Base-by-base conservation (phyloP, 1,140 invertebrate species). In the Cotesia vestalis region DNA sequence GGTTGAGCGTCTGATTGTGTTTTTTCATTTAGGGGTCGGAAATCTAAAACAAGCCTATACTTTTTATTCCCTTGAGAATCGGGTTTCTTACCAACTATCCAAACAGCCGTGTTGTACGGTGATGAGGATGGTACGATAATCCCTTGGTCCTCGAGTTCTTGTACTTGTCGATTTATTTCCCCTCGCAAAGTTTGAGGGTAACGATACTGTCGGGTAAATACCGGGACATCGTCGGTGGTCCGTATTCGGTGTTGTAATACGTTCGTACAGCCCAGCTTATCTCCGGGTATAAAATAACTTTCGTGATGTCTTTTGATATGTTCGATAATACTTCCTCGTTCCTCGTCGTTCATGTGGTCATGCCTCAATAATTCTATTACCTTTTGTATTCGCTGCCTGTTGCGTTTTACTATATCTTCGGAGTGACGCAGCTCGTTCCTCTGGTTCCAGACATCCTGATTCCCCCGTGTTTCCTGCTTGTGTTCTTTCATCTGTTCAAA, bases 231-330 rank as follows among this genome's bases (percentile, higher is more conserved):
- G 6, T 51, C 14, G 12, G 63, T 52, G 20, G 63, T 66, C 3
- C 51, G 51, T 1, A 73, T 73, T 46, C 11, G 53, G 64, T 73
- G 72, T 14, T 9, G 55, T n/a, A 40, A 12, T 3, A 73, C 12
- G 11, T 38, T 62, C 4, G 66, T 69, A 4, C 63, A 55, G 2
- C 17, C 40, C 5, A 73, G 3, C 0, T 64, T 64, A 17, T 73
- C 57, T 11, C 60, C 71, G 3, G 66, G 71, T 2, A 73, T 14
- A 67, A 68, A 60, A 57, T 62, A 73, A n/a, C 55, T 12, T 12
- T 73, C 57, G 9, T 38, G 9, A 36, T 51, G 62, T 63, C 62
- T 53, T 38, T 34, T 27, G 0, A 73, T 1, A 5, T 14, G 12
- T n/a, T 55, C 17, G 1, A 55, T 12, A 5, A 55, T 17, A 55